Evolutionary conservation across 2,888 invertebrate genomes (phyloP).

Genomic region (Aphodius sticticus): DNA sequence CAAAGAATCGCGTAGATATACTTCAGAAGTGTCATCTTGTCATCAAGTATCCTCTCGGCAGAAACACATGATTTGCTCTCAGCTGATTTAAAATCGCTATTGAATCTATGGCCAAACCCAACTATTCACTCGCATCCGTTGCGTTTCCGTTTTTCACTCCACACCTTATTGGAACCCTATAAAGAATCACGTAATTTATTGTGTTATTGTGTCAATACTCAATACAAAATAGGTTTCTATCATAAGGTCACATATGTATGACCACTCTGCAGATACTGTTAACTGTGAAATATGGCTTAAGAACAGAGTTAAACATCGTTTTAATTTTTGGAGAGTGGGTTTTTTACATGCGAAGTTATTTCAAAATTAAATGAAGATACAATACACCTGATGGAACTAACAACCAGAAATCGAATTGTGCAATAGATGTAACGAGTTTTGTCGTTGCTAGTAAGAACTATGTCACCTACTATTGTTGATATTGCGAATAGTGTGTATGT

Average conservation of each 20-base stretch:
- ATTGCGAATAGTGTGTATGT: not conserved
- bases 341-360: not conserved
- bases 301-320: not conserved
- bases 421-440: not conserved
- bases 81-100: slow-evolving; percentile 5
- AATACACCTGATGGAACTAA: not conserved
- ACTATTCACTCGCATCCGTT: slow-evolving; percentile 7
- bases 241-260: not conserved
- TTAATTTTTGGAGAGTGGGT: not conserved
- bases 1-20: slow-evolving; percentile 20
- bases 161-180: not conserved
- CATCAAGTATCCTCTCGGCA: slow-evolving; percentile 14
- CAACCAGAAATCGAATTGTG: slow-evolving; percentile 4
- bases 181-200: not conserved
- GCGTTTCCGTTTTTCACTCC: slow-evolving; percentile 5
- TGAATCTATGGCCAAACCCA: slow-evolving; percentile 5
- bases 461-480: not conserved
- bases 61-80: slow-evolving; percentile 28
- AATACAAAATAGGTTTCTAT: not conserved
- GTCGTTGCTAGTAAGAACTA: not conserved
- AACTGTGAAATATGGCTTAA: not conserved
- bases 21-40: slow-evolving; percentile 26
- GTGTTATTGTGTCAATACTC: not conserved
- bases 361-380: not conserved
- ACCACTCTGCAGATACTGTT: not conserved